Conservation (phyloP, 2,888 invertebrate genomes). For the Abrostola tripartita region DNA sequence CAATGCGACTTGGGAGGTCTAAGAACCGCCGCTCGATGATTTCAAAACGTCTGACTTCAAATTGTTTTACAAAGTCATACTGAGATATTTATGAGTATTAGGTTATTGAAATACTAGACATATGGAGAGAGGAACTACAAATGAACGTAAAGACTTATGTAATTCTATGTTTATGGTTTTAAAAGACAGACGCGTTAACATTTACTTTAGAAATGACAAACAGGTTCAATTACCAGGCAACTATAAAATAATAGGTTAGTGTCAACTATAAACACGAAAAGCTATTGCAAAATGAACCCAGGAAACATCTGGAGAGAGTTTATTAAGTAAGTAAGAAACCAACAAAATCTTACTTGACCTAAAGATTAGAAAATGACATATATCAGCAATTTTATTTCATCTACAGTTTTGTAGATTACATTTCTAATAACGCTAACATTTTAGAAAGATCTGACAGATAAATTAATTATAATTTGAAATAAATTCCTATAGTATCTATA, state of each 20-base stretch:
- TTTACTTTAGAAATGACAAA: not conserved
- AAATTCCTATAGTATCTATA: conserved; percentile 30
- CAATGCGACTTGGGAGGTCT: conserved; percentile 48
- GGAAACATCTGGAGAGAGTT: no score
- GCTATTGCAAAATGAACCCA: no score
- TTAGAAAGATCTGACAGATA: conserved; percentile 37
- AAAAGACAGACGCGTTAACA: not conserved
- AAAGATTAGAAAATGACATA: no score
- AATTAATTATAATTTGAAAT: conserved; percentile 37
- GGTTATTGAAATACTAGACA: conserved; percentile 29
- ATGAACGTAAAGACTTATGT: not conserved
- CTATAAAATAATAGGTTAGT: not conserved
- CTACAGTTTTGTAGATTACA: not conserved
- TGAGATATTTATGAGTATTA: conserved; percentile 32
- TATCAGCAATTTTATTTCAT: no score
- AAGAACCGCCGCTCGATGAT: conserved; percentile 41
- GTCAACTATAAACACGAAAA: no score
- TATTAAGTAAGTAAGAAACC: no score
- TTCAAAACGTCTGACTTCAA: conserved; percentile 36
- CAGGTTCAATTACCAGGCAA: not conserved
- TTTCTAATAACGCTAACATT: conserved; percentile 8
- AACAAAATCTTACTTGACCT: no score
- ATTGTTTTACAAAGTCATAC: conserved; percentile 37
- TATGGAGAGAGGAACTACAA: conserved; percentile 11
- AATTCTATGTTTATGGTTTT: not conserved